Evolutionary conservation across 1,140 invertebrate species (phyloP).

Genomic region (Monochamus saltuarius): DNA sequence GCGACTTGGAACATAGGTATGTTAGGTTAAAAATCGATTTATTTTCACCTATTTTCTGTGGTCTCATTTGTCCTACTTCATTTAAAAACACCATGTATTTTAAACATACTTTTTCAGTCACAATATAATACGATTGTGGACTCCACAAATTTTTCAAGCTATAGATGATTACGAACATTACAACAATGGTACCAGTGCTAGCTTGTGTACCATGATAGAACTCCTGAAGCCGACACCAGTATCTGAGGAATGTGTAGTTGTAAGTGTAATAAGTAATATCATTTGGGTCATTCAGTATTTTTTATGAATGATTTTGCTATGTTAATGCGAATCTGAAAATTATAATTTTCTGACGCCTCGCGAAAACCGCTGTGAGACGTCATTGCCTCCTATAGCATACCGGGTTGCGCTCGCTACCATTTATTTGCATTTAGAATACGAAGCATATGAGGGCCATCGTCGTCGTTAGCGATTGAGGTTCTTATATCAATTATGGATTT

Average conservation of each 20-base stretch:
- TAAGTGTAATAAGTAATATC: constrained; percentile 8
- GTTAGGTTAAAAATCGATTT: not conserved
- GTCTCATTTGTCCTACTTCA: not conserved
- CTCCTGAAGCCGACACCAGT: constrained; percentile 9
- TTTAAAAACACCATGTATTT: not conserved
- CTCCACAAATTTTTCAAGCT: constrained; percentile 37
- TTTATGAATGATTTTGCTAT: too few species aligned
- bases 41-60: not conserved
- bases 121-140: constrained; percentile 34
- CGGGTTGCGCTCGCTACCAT: too few species aligned
- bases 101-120: constrained; percentile 17
- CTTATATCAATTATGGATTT: too few species aligned
- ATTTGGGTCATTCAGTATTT: too few species aligned
- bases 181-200: constrained; percentile 25
- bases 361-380: too few species aligned
- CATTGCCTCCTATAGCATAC: too few species aligned
- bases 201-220: constrained; percentile 33
- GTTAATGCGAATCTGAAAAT: too few species aligned
- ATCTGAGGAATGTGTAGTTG: constrained; percentile 26
- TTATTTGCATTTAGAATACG: too few species aligned
- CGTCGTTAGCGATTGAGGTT: too few species aligned
- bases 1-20: not conserved
- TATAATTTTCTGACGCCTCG: too few species aligned
- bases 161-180: constrained; percentile 32
- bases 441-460: too few species aligned